A percentile compares a stretch with the other conserved stretches of the same genome.
These are phyloP conservation scores for Larimichthys crocea DNA, from an alignment of 2,113 vertebrate species.

Conservation along the genomic window DNA sequence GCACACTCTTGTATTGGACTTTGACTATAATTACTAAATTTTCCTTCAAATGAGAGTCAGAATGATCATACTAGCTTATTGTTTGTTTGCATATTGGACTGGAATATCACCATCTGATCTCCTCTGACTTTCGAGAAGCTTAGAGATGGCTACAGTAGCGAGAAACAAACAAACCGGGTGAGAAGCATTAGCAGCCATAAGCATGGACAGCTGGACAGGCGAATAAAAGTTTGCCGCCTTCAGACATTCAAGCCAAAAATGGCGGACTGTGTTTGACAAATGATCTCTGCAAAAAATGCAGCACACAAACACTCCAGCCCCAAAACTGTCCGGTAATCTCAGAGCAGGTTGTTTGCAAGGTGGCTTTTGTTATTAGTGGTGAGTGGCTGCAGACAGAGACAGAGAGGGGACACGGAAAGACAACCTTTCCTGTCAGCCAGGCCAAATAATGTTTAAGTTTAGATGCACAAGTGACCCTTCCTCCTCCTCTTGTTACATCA, in stretches of 20 bases:
- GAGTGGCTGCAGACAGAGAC: constrained; percentile 5
- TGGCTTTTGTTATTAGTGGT: constrained; percentile 25
- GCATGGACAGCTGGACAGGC: neutral
- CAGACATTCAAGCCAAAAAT: constrained; percentile 13
- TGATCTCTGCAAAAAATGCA: constrained; percentile 30
- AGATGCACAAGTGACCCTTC: neutral
- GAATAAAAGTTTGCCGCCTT: neutral
- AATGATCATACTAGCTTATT: neutral
- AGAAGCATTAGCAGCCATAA: neutral
- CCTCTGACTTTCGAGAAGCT: neutral
- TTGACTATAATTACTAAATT: neutral
- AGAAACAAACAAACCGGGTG: neutral
- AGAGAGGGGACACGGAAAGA: constrained; percentile 10
- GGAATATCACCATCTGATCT: neutral
- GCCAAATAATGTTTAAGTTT: constrained; percentile 12
- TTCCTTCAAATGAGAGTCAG: neutral
- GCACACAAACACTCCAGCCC: constrained; percentile 18
- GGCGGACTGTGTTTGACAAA: constrained; percentile 33
- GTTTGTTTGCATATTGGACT: neutral
- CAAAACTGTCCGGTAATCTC: constrained; percentile 46
- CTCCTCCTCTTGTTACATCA: constrained; percentile 28
- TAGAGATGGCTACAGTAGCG: neutral
- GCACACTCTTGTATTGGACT: neutral
- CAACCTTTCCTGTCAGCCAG: constrained; percentile 28
- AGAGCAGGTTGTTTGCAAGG: constrained; percentile 14